A percentile compares a stretch with the other conserved stretches of the same genome.
Conservation (phyloP, 2,888 invertebrate species). For the Chorisops tibialis region DNA sequence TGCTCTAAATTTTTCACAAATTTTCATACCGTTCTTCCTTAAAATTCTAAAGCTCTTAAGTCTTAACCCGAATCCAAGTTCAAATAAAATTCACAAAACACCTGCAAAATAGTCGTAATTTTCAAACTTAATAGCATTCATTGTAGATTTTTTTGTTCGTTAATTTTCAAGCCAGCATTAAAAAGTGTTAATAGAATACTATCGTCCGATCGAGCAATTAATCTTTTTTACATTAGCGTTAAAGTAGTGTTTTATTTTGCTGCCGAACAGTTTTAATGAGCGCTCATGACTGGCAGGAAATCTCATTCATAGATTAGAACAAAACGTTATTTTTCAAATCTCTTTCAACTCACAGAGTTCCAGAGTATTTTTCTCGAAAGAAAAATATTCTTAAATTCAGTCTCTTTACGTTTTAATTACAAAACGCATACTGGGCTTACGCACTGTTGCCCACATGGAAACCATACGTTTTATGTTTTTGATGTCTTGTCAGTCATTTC, state of each 20-base stretch:
- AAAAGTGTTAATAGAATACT: constrained; percentile 20
- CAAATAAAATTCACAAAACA: background rate
- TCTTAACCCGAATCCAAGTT: background rate
- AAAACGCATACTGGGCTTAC: too few species aligned
- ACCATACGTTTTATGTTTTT: too few species aligned
- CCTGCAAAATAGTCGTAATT: constrained; percentile 1
- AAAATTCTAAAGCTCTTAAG: too few species aligned
- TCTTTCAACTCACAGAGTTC: too few species aligned
- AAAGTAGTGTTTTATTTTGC: constrained; percentile 17
- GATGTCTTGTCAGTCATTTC: too few species aligned
- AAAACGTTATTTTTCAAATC: too few species aligned
- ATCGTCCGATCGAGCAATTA: constrained; percentile 22
- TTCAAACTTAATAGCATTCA: constrained; percentile 11
- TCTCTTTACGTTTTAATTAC: too few species aligned
- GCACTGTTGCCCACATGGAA: too few species aligned
- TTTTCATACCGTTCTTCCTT: too few species aligned
- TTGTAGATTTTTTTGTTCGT: background rate
- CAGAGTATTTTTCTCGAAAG: too few species aligned
- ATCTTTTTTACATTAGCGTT: constrained; percentile 24
- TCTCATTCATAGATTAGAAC: background rate
- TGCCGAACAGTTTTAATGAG: constrained; percentile 16
- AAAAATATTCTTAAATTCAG: too few species aligned
- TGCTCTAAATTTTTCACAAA: too few species aligned
- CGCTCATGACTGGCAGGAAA: constrained; percentile 17
- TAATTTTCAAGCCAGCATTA: constrained; percentile 4